Evolutionary conservation across 2,113 vertebrate species (phyloP).

Genomic region (Hypomesus transpacificus): DNA sequence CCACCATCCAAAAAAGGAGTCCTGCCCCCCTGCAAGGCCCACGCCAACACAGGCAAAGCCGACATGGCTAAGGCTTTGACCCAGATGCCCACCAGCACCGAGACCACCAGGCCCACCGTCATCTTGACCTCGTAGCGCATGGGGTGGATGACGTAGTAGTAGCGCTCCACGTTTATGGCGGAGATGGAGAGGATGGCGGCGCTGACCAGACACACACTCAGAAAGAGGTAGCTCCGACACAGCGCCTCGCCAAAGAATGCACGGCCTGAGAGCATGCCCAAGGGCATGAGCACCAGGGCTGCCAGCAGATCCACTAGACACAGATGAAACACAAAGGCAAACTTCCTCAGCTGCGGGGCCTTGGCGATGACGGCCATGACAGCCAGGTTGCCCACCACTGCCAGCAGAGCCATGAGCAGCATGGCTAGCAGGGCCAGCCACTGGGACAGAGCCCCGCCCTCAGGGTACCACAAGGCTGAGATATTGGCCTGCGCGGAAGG

Average conservation of each 20-base stretch:
- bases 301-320: constrained; percentile 97
- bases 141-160: constrained; percentile 96
- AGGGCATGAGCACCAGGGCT: constrained; percentile 92
- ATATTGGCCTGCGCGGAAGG: constrained; percentile 68
- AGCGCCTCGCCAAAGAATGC: constrained; percentile 85
- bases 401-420: constrained; percentile 91
- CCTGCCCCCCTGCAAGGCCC: constrained; percentile 76
- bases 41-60: constrained; percentile 84
- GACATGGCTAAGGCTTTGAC: constrained; percentile 94
- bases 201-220: constrained; percentile 93
- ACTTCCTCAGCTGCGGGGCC: constrained; percentile 92
- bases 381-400: constrained; percentile 89
- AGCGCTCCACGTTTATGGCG: constrained; percentile 95
- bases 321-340: constrained; percentile 98
- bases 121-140: constrained; percentile 98
- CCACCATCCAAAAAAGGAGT: constrained; percentile 55
- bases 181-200: constrained; percentile 96
- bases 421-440: constrained; percentile 89
- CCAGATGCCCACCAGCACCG: constrained; percentile 91
- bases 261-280: constrained; percentile 90
- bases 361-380: constrained; percentile 94
- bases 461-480: constrained; percentile 69
- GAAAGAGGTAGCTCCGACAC: constrained; percentile 91
- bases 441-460: constrained; percentile 78
- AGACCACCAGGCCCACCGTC: constrained; percentile 87